These are phyloP conservation scores for Aproaerema taeniolella DNA, from an alignment of 2,888 invertebrate species.

Conservation along the genomic window DNA sequence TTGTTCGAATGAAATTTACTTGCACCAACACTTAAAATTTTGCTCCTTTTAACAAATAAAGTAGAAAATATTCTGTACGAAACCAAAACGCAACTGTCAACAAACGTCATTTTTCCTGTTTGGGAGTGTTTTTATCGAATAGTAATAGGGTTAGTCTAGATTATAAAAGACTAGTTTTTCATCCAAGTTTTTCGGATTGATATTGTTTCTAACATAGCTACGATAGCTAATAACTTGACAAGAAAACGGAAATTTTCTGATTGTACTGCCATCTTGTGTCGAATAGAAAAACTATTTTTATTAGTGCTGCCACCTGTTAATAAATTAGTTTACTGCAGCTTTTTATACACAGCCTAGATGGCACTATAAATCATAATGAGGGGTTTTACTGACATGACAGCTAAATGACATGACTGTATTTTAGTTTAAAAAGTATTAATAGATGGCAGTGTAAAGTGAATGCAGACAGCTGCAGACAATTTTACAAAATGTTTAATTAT, in stretches of 20 bases:
- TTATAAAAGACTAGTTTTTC: neutral
- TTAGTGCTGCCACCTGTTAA: neutral
- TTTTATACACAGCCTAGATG: too few relatives aligned
- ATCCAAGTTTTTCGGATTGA: neutral
- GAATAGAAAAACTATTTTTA: slow-evolving; percentile 19
- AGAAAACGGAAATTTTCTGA: too few relatives aligned
- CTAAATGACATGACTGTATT: too few relatives aligned
- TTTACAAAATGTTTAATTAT: too few relatives aligned
- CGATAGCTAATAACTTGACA: neutral
- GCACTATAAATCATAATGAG: too few relatives aligned
- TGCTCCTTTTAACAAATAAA: slow-evolving; percentile 47
- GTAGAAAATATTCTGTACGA: slow-evolving; percentile 61
- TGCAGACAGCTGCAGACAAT: too few relatives aligned
- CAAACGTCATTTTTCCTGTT: slow-evolving; percentile 61
- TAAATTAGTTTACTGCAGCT: too few relatives aligned
- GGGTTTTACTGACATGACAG: too few relatives aligned
- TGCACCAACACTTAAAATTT: slow-evolving; percentile 54
- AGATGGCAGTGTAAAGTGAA: too few relatives aligned
- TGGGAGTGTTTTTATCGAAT: too few relatives aligned
- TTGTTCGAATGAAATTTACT: slow-evolving; percentile 46
- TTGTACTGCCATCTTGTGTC: slow-evolving; percentile 22
- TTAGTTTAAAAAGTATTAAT: too few relatives aligned
- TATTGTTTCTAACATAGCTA: neutral
- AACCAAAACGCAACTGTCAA: slow-evolving; percentile 68
- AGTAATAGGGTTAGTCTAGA: neutral